Evolutionary conservation across 2,797 vertebrate genomes (phyloP).

Genomic region (Dipus sagitta): DNA sequence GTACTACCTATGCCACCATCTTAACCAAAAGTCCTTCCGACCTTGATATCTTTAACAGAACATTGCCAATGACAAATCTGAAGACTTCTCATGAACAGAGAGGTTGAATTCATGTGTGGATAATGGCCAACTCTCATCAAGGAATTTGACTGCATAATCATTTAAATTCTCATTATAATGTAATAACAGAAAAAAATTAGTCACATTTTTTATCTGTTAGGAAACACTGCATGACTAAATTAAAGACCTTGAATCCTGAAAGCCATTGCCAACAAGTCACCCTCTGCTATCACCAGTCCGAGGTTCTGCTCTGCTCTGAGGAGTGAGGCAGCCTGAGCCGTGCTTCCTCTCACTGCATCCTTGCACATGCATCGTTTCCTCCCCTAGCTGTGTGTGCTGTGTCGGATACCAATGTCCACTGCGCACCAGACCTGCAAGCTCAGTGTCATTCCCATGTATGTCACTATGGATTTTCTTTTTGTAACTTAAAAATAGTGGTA

Average conservation of each 20-base stretch:
- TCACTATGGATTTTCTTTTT: slow-evolving; percentile 75
- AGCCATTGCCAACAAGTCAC: slow-evolving; percentile 65
- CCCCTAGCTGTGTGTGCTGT: slow-evolving; percentile 55
- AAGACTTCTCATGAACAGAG: too few species aligned
- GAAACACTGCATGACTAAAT: too few species aligned
- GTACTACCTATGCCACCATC: too few species aligned
- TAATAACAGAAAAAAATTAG: too few species aligned
- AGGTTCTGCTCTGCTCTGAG: slow-evolving; percentile 20
- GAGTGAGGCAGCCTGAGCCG: slow-evolving; percentile 17
- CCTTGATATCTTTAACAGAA: too few species aligned
- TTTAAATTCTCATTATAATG: too few species aligned
- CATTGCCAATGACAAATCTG: too few species aligned
- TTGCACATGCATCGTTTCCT: slow-evolving; percentile 52
- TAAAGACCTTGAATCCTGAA: slow-evolving; percentile 44
- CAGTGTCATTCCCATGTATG: slow-evolving; percentile 70
- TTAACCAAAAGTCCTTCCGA: too few species aligned
- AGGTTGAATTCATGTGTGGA: too few species aligned
- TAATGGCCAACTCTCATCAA: too few species aligned
- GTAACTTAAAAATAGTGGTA: slow-evolving; percentile 59
- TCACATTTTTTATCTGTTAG: too few species aligned
- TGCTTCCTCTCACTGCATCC: slow-evolving; percentile 52
- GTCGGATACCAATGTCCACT: background rate
- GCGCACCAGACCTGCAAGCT: slow-evolving; percentile 60
- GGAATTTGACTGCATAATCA: too few species aligned
- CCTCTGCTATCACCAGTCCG: slow-evolving; percentile 81